These are phyloP conservation scores for Noctuana brunneofusca DNA, from an alignment of 2,888 invertebrate species.

Conservation along the genomic window DNA sequence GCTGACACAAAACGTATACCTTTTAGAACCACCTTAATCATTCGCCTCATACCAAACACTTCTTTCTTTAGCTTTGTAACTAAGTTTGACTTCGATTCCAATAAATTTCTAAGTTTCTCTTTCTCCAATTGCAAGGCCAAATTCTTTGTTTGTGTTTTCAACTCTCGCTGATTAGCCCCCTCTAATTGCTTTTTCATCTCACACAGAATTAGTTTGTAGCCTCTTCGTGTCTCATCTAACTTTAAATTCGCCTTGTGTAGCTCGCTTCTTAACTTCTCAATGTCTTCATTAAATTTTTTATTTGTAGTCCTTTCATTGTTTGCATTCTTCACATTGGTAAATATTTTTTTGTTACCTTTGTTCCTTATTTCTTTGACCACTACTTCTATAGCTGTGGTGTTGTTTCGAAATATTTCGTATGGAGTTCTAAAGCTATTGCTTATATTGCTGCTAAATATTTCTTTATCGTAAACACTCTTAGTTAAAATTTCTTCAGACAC, in stretches of 20 bases:
- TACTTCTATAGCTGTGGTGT: slow-evolving; percentile 68
- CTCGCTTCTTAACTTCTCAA: slow-evolving; percentile 52
- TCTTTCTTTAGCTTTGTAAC: slow-evolving; percentile 61
- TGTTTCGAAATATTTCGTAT: slow-evolving; percentile 65
- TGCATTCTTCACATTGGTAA: slow-evolving; percentile 18
- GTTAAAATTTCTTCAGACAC: slow-evolving; percentile 44
- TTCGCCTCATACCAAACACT: slow-evolving; percentile 53
- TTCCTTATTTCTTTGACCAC: slow-evolving; percentile 62
- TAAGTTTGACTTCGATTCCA: slow-evolving; percentile 61
- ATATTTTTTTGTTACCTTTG: slow-evolving; percentile 43
- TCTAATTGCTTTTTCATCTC: slow-evolving; percentile 65
- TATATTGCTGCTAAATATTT: slow-evolving; percentile 38
- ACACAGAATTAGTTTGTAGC: slow-evolving; percentile 52
- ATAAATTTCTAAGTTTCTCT: slow-evolving; percentile 59
- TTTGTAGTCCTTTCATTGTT: slow-evolving; percentile 35
- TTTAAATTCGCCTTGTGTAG: slow-evolving; percentile 49
- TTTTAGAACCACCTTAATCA: slow-evolving; percentile 60
- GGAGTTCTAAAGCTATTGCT: slow-evolving; percentile 38
- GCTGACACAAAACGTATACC: slow-evolving; percentile 47
- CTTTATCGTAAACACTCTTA: slow-evolving; percentile 36
- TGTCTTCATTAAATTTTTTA: slow-evolving; percentile 48
- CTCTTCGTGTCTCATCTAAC: slow-evolving; percentile 48
- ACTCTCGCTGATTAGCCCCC: slow-evolving; percentile 52
- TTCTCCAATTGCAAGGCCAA: slow-evolving; percentile 62
- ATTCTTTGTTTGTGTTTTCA: slow-evolving; percentile 54